These are phyloP conservation scores for Bruchidius siliquastri DNA, from an alignment of 2,888 invertebrate species.

Conservation along the genomic window DNA sequence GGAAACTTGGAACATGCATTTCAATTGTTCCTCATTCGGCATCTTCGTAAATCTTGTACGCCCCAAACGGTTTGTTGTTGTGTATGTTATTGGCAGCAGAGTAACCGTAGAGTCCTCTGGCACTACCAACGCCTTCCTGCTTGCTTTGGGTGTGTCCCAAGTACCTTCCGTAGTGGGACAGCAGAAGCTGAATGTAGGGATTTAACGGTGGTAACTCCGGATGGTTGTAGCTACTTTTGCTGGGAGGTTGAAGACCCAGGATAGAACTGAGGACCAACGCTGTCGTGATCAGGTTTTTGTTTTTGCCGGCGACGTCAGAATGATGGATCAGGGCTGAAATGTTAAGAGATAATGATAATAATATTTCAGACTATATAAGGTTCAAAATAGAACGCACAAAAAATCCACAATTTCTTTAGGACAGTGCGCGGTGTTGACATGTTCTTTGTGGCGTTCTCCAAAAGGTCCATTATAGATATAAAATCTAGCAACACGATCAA, in stretches of 20 bases:
- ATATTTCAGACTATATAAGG: no score
- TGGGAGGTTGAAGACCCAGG: constrained; percentile 37
- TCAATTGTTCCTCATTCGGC: constrained; percentile 16
- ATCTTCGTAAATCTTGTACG: constrained; percentile 53
- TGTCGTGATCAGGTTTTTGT: constrained; percentile 36
- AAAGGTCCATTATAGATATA: no score
- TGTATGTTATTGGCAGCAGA: constrained; percentile 62
- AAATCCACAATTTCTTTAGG: no score
- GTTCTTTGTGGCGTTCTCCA: no score
- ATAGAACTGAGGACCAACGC: constrained; percentile 35
- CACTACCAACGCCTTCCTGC: constrained; percentile 22
- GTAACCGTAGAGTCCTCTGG: constrained; percentile 57
- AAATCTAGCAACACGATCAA: no score
- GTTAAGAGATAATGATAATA: no score
- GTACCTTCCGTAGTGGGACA: constrained; percentile 63
- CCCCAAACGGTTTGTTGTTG: constrained; percentile 61
- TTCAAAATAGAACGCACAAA: no score
- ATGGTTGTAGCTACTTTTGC: constrained; percentile 42
- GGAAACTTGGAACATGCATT: no score
- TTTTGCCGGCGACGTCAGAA: not conserved
- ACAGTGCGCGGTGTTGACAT: no score
- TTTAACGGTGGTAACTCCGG: constrained; percentile 55
- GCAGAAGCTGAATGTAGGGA: constrained; percentile 56
- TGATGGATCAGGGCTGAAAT: not conserved
- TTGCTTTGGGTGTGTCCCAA: constrained; percentile 38